phyloP scores from a whole-genome alignment of 2,113 vertebrate genomes.

The Triplophysa siluroides region DNA sequence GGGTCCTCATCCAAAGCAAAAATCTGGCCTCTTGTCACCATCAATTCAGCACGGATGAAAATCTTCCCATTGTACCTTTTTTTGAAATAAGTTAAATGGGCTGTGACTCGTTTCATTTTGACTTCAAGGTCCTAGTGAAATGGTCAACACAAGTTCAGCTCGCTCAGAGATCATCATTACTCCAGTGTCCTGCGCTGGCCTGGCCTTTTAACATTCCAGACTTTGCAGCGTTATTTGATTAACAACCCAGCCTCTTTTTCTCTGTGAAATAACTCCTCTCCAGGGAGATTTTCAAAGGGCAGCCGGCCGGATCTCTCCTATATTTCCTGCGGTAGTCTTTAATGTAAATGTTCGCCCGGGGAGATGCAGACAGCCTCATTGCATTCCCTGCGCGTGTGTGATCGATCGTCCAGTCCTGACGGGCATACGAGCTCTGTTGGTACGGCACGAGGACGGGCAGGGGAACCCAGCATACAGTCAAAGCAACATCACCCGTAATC shows the following conservation, averaged over 20 bases:
- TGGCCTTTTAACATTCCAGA: constrained; percentile 14
- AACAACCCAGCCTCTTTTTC: neutral
- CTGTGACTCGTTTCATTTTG: neutral
- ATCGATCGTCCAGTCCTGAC: constrained; percentile 6
- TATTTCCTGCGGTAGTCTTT: constrained; percentile 4
- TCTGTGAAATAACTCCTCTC: neutral
- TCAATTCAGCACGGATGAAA: neutral
- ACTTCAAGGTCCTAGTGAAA: constrained; percentile 20
- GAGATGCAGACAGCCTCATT: neutral
- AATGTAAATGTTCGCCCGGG: constrained; percentile 9
- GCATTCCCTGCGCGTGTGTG: neutral
- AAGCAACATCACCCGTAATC: constrained; percentile 31
- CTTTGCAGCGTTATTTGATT: constrained; percentile 13
- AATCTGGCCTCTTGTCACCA: too few species aligned
- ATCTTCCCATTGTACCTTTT: too few species aligned
- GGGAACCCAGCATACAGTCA: constrained; percentile 10
- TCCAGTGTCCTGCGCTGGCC: neutral
- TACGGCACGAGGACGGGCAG: constrained; percentile 11
- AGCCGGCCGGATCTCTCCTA: constrained; percentile 3
- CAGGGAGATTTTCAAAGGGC: constrained; percentile 3
- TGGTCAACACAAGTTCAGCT: neutral
- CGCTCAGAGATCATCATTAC: neutral
- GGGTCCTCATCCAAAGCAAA: too few species aligned
- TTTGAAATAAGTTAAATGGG: neutral
- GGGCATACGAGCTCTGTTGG: neutral